A percentile compares a stretch with the other conserved stretches of the same genome.
Conservation (phyloP, 2,113 vertebrate genomes). For the Gnathonemus longibarbis region DNA sequence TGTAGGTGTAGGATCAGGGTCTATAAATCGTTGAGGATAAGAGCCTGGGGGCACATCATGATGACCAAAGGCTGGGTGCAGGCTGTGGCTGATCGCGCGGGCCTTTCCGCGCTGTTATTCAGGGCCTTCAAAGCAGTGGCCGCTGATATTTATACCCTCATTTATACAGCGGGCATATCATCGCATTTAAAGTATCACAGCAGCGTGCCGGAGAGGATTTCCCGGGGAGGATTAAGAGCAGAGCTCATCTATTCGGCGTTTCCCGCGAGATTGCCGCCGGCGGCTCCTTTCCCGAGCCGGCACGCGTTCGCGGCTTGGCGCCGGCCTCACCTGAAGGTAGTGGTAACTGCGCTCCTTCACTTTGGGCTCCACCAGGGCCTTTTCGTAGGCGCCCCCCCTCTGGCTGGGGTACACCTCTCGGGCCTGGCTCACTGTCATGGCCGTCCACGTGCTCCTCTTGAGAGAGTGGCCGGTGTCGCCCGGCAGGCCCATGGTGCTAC, state of each 20-base stretch:
- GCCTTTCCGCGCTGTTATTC: not conserved
- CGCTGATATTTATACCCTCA: not conserved
- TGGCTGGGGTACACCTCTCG: slow-evolving; percentile 82
- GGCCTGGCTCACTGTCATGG: slow-evolving; percentile 97
- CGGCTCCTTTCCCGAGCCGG: not conserved
- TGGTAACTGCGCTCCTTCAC: slow-evolving; percentile 88
- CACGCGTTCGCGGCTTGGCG: not conserved
- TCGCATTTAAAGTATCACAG: not conserved
- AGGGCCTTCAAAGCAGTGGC: not conserved
- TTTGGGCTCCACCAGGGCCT: slow-evolving; percentile 84
- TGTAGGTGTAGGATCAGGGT: not conserved
- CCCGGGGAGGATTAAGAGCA: not conserved
- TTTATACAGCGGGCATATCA: not conserved
- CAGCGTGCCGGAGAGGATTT: not conserved
- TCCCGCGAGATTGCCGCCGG: not conserved
- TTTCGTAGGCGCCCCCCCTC: slow-evolving; percentile 65
- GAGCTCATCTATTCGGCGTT: not conserved
- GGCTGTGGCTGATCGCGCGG: not conserved
- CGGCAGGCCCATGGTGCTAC: slow-evolving; percentile 83
- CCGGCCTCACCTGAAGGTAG: slow-evolving; percentile 82
- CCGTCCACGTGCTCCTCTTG: slow-evolving; percentile 94
- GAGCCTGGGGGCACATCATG: not conserved
- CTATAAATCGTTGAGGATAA: not conserved
- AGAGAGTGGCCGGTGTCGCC: slow-evolving; percentile 76
- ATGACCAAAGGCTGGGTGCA: not conserved